Base-by-base conservation (phyloP, 2,113 vertebrate species). In the Carassius gibelio region DNA sequence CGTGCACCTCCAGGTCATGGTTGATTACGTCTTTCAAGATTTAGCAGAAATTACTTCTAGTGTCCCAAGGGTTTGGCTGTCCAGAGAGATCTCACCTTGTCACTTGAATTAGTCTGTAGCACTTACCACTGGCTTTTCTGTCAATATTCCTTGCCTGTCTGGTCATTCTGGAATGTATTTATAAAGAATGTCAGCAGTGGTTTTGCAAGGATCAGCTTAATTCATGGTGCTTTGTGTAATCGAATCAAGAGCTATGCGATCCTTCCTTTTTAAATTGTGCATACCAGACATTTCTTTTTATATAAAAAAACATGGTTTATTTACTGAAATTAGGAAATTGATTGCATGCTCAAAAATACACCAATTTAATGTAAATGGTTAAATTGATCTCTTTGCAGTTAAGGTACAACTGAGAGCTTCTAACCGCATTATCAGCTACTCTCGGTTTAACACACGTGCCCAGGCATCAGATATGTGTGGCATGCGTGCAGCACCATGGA, bases 401-500 rank as follows among this genome's bases (percentile, higher is more conserved):
- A 48, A 23, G 42, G 9, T 45, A 23, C 42, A 48, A 11, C 42
- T 23, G 8, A 26, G 8, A 64, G n/a, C 42, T 48, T 48, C 15
- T 23, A 81, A 14, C 5, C 57, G 23, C 21, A 13, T 26, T 38
- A 38, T 61, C 14, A 80, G 59, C n/a, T 45, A n/a, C 59, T 19
- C 19, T 38, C 14, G n/a, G 77, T 15, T 81, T 79, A 62, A 42
- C 34, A 62, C 34, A 2, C 10, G 21, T 62, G 55, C 34, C 59
- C 55, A 23, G 55, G 57, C 76, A 42, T 23, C 61, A 48, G n/a
- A 50, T 48, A 81, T 81, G 77, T 45, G 77, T 64, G 64, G 77
- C 38, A 8, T 64, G 59, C 13, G 8, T 77, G 34, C 75, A 85
- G 84, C 75, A 71, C 84, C 75, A 26, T 9, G 84, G 75, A 85